Percentiles rank a stretch among this genome's conserved stretches.
These are phyloP conservation scores for Pammene fasciana DNA, from an alignment of 2,888 invertebrate species.

Conservation along the genomic window DNA sequence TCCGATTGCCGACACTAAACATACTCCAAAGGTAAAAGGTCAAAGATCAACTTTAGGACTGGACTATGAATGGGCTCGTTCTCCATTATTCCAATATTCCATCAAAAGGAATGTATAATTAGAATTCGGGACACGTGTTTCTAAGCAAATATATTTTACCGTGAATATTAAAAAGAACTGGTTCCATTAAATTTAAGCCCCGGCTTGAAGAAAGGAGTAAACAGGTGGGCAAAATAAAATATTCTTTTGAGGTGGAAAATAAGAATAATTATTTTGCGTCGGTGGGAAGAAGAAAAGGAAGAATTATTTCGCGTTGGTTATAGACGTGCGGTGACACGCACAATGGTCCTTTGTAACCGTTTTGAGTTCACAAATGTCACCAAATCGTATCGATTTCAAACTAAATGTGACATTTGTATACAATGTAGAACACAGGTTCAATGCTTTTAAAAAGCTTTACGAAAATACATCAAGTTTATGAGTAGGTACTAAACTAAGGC, in stretches of 20 bases:
- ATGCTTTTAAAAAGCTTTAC: neutral
- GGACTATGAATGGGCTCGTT: conserved; percentile 14
- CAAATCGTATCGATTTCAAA: conserved; percentile 2
- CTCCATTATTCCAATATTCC: conserved; percentile 9
- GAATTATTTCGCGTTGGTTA: conserved; percentile 15
- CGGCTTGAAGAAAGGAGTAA: conserved; percentile 4
- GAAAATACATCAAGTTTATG: conserved; percentile 5
- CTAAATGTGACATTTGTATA: neutral
- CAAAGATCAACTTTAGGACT: conserved; percentile 25
- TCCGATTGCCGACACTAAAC: conserved; percentile 42
- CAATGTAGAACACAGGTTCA: neutral
- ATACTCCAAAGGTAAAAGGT: conserved; percentile 33
- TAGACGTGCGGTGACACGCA: conserved; percentile 13
- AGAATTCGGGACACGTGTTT: conserved; percentile 23
- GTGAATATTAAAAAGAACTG: neutral
- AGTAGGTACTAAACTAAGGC: neutral
- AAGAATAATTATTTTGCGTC: conserved; percentile 16
- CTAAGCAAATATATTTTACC: neutral
- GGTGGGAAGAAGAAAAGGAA: conserved; percentile 4
- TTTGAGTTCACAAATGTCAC: conserved; percentile 5
- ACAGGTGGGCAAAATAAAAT: conserved; percentile 12
- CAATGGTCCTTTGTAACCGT: conserved; percentile 30
- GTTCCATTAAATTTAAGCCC: conserved; percentile 12
- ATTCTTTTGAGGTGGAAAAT: conserved; percentile 14
- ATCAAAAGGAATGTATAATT: conserved; percentile 21